phyloP scores from a whole-genome alignment of 1,140 invertebrate species.

The Tetramorium alpestre region DNA sequence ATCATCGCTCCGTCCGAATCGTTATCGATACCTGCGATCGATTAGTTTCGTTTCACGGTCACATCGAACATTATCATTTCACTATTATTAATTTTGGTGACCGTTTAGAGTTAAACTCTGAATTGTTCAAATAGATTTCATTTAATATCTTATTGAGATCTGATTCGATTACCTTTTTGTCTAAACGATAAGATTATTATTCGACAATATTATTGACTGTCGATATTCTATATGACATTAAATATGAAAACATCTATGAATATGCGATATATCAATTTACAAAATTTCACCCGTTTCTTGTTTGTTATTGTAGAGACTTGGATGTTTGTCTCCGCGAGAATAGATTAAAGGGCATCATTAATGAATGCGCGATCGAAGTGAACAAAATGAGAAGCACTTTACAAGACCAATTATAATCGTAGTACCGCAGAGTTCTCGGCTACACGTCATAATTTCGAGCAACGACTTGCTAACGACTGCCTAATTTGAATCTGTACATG shows the following conservation, averaged over 20 bases:
- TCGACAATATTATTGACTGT: not conserved
- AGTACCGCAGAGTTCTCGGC: too few species aligned
- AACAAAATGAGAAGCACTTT: too few species aligned
- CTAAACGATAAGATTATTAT: conserved; percentile 29
- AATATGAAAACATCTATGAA: not conserved
- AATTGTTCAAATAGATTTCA: not conserved
- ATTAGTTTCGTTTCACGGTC: not conserved
- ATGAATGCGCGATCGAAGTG: too few species aligned
- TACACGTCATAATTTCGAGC: too few species aligned
- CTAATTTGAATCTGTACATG: too few species aligned
- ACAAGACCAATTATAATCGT: too few species aligned
- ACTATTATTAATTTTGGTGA: not conserved
- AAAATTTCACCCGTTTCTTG: too few species aligned
- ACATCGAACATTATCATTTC: not conserved
- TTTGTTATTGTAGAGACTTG: too few species aligned
- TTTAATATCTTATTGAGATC: too few species aligned
- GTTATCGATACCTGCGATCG: not conserved
- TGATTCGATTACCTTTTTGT: not conserved
- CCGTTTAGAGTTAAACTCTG: not conserved
- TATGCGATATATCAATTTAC: not conserved
- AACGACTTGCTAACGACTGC: too few species aligned
- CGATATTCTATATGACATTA: not conserved
- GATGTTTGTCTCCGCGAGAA: too few species aligned
- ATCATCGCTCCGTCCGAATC: not conserved
- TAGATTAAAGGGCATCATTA: too few species aligned